Conservation (phyloP, 2,888 invertebrate species). For the Nycteola revayana region DNA sequence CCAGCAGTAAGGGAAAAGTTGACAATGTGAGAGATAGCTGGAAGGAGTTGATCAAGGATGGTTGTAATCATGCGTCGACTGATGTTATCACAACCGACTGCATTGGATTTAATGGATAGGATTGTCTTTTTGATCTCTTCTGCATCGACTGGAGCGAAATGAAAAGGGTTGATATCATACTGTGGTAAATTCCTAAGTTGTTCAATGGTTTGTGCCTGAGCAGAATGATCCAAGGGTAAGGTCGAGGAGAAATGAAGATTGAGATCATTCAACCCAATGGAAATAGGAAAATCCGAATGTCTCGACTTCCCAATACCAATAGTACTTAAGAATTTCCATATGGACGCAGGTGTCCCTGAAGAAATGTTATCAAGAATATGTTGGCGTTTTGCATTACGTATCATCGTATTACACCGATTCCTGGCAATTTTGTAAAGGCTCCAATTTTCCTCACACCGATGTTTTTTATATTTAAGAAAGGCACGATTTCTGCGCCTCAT, state of each 20-base stretch:
- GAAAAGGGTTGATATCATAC: neutral
- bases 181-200: neutral
- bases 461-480: too few relatives aligned
- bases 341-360: neutral
- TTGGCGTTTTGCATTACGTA: too few relatives aligned
- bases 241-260: constrained; percentile 2
- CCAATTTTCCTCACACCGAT: too few relatives aligned
- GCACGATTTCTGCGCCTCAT: too few relatives aligned
- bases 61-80: constrained; percentile 3
- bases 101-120: constrained; percentile 6
- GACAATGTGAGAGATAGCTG: constrained; percentile 3
- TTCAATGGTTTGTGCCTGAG: neutral
- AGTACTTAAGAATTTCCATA: neutral
- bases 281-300: neutral
- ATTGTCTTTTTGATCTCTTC: constrained; percentile 5
- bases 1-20: constrained; percentile 2
- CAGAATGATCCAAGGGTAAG: neutral
- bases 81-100: constrained; percentile 2
- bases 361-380: neutral
- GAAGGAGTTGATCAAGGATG: constrained; percentile 1
- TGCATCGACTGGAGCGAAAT: neutral
- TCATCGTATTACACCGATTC: too few relatives aligned
- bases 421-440: too few relatives aligned
- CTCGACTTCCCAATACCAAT: constrained; percentile 4
- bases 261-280: constrained; percentile 2